Base-by-base conservation (phyloP, 1,140 invertebrate genomes). In the Bombus confusus region DNA sequence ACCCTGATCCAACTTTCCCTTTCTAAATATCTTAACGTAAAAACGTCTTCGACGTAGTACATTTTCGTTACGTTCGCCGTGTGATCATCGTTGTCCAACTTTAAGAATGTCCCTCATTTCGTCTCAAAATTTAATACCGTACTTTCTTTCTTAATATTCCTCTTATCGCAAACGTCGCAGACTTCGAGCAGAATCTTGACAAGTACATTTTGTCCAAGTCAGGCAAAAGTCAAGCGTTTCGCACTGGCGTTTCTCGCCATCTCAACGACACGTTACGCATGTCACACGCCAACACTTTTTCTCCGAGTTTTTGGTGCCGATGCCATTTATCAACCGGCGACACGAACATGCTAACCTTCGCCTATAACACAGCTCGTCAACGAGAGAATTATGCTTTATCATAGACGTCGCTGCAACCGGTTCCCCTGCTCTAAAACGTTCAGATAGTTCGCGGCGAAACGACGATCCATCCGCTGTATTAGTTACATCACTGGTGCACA, bases 331-430 rank as follows among this genome's bases (percentile, higher is more conserved):
- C 41, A 39, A 22, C 22, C n/a, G n/a, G 0, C 15, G 59, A 43
- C 69, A 75, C 43, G 25, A 73, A 71, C 83, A 12, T 31, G 28
- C 4, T 75, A 41, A 85, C 84, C 84, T 85, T 85, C 84, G 81
- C 79, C 69, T 75, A 85, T 81, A 85, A 75, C 79, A 39, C 41
- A 34, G 28, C 71, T 68, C 34, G 41, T 18, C 41, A 41, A 66
- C 83, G 22, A 28, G 57, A 15, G 78, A 74, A 81, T 80, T 74
- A 85, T n/a, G 62, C 22, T 85, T 81, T 75, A 85, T 85, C 71
- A 68, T 34, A 59, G 43, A 15, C 83, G 71, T 68, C 62, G 71
- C 47, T 80, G 79, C 62, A 64, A 43, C 71, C 71, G 47, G 69
- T 74, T 80, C 69, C 71, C 78, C 83, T 62, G 76, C 77, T 80